A percentile compares a stretch with the other conserved stretches of the same genome.
Evolutionary conservation across 2,797 vertebrate genomes (phyloP).

Genomic region (Acipenser oxyrinchus): DNA sequence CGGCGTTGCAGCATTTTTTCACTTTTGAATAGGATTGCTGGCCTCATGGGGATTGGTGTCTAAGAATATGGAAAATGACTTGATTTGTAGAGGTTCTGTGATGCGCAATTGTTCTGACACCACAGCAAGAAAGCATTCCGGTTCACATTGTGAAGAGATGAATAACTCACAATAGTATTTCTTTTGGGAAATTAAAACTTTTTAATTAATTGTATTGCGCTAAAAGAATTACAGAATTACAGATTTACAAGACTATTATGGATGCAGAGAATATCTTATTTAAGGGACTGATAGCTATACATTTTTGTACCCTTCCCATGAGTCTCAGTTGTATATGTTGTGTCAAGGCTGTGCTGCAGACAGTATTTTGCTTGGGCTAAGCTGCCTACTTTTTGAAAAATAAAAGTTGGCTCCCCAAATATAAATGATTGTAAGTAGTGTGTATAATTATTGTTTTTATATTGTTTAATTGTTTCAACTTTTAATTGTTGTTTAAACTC

Average conservation of each 20-base stretch:
- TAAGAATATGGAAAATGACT: slow-evolving; percentile 27
- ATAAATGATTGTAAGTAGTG: too few relatives aligned
- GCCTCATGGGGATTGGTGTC: slow-evolving; percentile 30
- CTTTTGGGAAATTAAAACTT: neutral
- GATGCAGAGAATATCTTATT: neutral
- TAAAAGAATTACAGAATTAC: neutral
- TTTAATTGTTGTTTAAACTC: too few relatives aligned
- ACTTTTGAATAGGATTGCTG: slow-evolving; percentile 31
- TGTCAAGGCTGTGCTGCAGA: too few relatives aligned
- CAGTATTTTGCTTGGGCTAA: too few relatives aligned
- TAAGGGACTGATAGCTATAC: too few relatives aligned
- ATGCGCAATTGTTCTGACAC: slow-evolving; percentile 20
- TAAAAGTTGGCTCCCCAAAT: too few relatives aligned
- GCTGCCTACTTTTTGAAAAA: too few relatives aligned
- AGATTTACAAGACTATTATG: neutral
- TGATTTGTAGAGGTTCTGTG: slow-evolving; percentile 13
- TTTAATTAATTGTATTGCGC: too few relatives aligned
- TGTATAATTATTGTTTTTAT: too few relatives aligned
- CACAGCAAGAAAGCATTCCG: slow-evolving; percentile 15
- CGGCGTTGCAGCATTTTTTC: slow-evolving; percentile 33
- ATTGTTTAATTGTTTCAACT: too few relatives aligned
- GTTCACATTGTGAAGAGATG: slow-evolving; percentile 13
- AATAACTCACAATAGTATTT: slow-evolving; percentile 6
- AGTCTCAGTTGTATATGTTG: too few relatives aligned
- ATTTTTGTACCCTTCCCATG: too few relatives aligned